phyloP scores from a whole-genome alignment of 1,140 invertebrate genomes.

The Atopsyche davidsoni region DNA sequence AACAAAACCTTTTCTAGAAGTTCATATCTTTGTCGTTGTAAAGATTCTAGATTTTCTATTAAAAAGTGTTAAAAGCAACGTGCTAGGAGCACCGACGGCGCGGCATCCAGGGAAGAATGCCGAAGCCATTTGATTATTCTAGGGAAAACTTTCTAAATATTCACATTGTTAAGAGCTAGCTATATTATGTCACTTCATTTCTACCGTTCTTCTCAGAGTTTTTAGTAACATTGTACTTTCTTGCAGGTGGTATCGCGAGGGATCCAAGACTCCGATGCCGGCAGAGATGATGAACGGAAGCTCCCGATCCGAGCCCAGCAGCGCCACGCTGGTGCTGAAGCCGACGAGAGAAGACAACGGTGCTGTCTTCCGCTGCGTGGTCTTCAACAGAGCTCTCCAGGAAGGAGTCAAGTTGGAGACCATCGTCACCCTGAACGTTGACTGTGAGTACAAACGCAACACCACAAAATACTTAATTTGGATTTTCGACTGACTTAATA shows the following conservation, averaged over 20 bases:
- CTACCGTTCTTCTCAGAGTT: too few relatives aligned
- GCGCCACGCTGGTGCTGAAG: slow-evolving; percentile 64
- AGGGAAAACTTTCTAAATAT: too few relatives aligned
- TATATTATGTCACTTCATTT: neutral
- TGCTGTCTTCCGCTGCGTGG: slow-evolving; percentile 73
- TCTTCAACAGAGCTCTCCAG: slow-evolving; percentile 81
- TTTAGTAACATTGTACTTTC: slow-evolving; percentile 12
- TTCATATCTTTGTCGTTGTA: too few relatives aligned
- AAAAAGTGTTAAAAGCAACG: too few relatives aligned
- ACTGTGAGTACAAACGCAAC: slow-evolving; percentile 86
- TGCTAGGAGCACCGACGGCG: too few relatives aligned
- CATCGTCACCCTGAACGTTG: slow-evolving; percentile 73
- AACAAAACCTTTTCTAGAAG: too few relatives aligned
- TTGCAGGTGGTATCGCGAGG: slow-evolving; percentile 63
- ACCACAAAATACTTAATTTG: too few relatives aligned
- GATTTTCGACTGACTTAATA: too few relatives aligned
- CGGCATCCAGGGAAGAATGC: too few relatives aligned
- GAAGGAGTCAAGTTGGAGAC: slow-evolving; percentile 72
- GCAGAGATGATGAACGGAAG: slow-evolving; percentile 59
- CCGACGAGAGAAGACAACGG: slow-evolving; percentile 79
- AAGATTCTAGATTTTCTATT: too few relatives aligned
- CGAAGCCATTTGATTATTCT: too few relatives aligned
- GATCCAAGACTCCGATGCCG: slow-evolving; percentile 59
- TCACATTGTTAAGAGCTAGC: neutral
- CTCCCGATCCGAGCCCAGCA: slow-evolving; percentile 63